Base-by-base conservation (phyloP, 2,888 invertebrate species). In the Alentia gelatinosa region DNA sequence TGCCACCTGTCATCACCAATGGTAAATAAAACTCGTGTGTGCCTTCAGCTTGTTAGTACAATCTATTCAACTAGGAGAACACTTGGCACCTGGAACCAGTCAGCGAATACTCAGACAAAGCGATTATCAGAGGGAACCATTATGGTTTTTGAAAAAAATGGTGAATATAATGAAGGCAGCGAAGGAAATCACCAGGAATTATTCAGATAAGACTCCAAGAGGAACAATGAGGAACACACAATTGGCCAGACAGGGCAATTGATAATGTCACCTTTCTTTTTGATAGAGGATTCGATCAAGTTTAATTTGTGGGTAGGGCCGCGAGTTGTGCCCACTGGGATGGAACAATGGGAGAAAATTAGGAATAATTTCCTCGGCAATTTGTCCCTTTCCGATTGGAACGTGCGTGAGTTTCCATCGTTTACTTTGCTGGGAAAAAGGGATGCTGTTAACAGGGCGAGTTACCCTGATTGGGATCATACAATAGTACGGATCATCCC, bases 341-440 rank as follows among this genome's bases (percentile, higher is more conserved):
- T 23, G 40, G 83, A 83, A 83, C 83, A 83, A 83, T 83, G 15
- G 83, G 39, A n/a, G n/a, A 39, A 83, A 7, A 83, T 83, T 40
- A 83, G 26, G n/a, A 23, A 23, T 40, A 37, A 83, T 83, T 83
- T 40, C n/a, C 83, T 40, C n/a, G 9, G 30, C 83, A 83, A 83
- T 40, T 83, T 83, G 68, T 39, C 83, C 9, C 83, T 83, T 83
- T 83, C 83, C 83, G 83, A 7, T 23, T 9, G 83, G 1, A 23
- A 4, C 35, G 35, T 23, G 83, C 83, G 83, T 83, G 83, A 37
- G 83, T 37, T 35, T 83, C 23, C 39, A 30, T 26, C 83, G 39
- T 40, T 83, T 83, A 30, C 19, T 19, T 56, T 56, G 56, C 3
- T 56, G 56, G 56, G 56, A 56, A 56, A n/a, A 3, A 9, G 9